Conservation (phyloP, 2,797 vertebrate species). For the Gymnoscopelus microlampas region DNA sequence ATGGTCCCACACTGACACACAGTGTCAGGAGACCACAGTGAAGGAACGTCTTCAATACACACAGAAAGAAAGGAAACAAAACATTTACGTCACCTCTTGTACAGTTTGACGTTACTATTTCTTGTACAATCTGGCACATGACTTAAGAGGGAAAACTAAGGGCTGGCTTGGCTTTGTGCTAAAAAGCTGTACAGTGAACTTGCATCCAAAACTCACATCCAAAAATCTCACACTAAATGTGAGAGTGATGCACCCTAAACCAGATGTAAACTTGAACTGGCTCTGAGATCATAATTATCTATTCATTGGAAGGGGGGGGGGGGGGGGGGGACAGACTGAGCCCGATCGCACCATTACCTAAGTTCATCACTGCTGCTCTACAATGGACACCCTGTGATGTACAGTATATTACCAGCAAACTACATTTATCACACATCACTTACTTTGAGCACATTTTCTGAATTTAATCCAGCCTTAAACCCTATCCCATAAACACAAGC, state of each 20-base stretch:
- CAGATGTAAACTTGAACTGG: too few relatives aligned
- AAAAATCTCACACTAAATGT: too few relatives aligned
- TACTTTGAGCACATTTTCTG: too few relatives aligned
- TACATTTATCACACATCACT: constrained; percentile 3
- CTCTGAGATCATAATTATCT: too few relatives aligned
- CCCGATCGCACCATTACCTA: too few relatives aligned
- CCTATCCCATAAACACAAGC: too few relatives aligned
- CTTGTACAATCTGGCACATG: constrained; percentile 52
- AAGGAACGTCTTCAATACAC: too few relatives aligned
- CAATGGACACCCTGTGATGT: background rate
- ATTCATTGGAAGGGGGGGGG: too few relatives aligned
- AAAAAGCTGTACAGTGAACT: background rate
- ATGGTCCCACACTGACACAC: constrained; percentile 88
- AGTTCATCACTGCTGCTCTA: background rate
- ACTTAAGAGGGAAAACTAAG: constrained; percentile 52
- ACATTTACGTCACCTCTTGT: constrained; percentile 41
- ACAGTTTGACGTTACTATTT: constrained; percentile 12
- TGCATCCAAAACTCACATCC: too few relatives aligned
- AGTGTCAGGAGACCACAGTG: constrained; percentile 87
- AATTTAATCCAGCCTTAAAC: too few relatives aligned
- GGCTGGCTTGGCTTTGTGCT: constrained; percentile 30
- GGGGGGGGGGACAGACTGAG: too few relatives aligned
- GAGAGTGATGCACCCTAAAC: too few relatives aligned
- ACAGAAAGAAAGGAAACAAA: constrained; percentile 81
- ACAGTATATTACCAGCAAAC: constrained; percentile 26